Evolutionary conservation across 1,140 invertebrate genomes (phyloP).

Genomic region (Hycleus cichorii): DNA sequence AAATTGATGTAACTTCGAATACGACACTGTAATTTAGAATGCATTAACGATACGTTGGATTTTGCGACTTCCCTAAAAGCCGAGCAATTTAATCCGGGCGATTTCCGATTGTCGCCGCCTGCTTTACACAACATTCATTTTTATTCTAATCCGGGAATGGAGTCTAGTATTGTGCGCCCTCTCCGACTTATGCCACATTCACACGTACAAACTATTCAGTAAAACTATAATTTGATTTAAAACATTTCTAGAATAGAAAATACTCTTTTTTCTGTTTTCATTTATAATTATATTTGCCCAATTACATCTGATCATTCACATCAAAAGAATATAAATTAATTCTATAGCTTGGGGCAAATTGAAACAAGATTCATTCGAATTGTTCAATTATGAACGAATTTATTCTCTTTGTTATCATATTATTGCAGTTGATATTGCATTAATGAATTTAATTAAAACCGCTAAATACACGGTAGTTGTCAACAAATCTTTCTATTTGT

Average conservation of each 20-base stretch:
- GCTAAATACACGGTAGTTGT: too few species aligned
- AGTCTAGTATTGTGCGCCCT: too few species aligned
- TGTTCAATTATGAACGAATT: conserved; percentile 8
- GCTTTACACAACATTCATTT: conserved; percentile 21
- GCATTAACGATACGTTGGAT: conserved; percentile 11
- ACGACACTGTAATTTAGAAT: conserved; percentile 11
- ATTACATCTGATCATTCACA: conserved; percentile 11
- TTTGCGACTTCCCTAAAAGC: conserved; percentile 7
- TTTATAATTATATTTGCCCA: neutral
- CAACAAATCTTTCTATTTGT: too few species aligned
- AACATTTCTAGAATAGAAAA: too few species aligned
- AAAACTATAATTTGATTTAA: too few species aligned
- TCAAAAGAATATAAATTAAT: conserved; percentile 10
- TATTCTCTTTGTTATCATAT: conserved; percentile 12
- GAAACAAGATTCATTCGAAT: conserved; percentile 8
- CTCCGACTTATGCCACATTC: too few species aligned
- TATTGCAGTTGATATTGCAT: neutral
- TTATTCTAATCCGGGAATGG: conserved; percentile 15
- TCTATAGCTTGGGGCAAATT: conserved; percentile 7
- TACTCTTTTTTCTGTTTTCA: too few species aligned
- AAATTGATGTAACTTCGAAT: conserved; percentile 10
- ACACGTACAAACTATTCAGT: too few species aligned
- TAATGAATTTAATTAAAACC: too few species aligned
- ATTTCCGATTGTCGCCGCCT: conserved; percentile 18
- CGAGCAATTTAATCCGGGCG: conserved; percentile 17